Conservation (phyloP, 2,888 invertebrate genomes). For the Microplitis manilae region DNA sequence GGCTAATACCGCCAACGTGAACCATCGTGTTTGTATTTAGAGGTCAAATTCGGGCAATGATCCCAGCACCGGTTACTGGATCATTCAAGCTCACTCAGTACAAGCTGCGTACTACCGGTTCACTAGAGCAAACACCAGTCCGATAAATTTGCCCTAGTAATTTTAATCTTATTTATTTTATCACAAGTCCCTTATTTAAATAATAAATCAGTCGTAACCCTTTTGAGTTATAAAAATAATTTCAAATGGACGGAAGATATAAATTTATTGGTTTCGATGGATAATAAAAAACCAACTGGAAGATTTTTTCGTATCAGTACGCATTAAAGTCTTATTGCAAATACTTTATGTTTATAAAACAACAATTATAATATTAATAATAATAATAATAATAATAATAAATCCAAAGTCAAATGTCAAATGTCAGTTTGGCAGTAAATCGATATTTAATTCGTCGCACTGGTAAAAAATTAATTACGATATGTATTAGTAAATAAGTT, state of each 20-base stretch:
- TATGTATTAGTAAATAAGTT: background rate
- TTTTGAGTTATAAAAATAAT: background rate
- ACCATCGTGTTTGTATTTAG: slow-evolving; percentile 58
- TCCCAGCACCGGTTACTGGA: slow-evolving; percentile 25
- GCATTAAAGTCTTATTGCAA: background rate
- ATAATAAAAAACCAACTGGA: background rate
- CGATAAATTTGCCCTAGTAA: background rate
- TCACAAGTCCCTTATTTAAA: background rate
- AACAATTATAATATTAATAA: background rate
- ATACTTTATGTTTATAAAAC: background rate
- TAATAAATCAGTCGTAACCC: background rate
- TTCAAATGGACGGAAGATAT: background rate
- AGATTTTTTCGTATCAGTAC: background rate
- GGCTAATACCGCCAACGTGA: slow-evolving; percentile 67
- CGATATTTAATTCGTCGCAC: background rate
- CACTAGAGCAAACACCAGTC: slow-evolving; percentile 5
- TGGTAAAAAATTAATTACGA: background rate
- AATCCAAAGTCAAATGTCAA: background rate
- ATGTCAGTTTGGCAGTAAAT: background rate
- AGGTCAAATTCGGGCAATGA: slow-evolving; percentile 35
- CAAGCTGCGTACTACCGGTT: slow-evolving; percentile 12
- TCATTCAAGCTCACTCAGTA: slow-evolving; percentile 26
- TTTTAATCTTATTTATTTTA: background rate
- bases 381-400: too few species aligned
- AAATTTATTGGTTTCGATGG: background rate